phyloP scores from a whole-genome alignment of 2,888 invertebrate species.

The Iselma pallidipennis region DNA sequence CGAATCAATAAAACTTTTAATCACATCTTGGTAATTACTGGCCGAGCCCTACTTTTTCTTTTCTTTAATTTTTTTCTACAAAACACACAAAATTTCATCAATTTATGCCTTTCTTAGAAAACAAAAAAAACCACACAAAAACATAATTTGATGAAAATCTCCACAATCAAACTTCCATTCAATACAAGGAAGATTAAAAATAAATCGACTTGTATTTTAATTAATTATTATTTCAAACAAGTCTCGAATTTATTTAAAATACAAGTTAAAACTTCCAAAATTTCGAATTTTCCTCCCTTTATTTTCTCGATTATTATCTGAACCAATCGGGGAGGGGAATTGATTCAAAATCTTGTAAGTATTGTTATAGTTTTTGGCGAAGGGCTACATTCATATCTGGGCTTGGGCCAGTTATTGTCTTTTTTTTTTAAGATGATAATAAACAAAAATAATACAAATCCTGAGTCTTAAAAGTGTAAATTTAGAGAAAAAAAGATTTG shows the following conservation, averaged over 20 bases:
- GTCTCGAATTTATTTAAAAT: neutral
- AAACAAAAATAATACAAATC: conserved; percentile 40
- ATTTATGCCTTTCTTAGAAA: neutral
- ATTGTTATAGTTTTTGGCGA: conserved; percentile 6
- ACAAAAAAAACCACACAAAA: too few species aligned
- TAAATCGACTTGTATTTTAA: neutral
- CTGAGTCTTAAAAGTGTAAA: conserved; percentile 51
- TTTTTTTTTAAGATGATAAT: conserved; percentile 2
- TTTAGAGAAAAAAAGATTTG: conserved; percentile 62
- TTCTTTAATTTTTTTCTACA: conserved; percentile 27
- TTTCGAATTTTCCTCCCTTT: neutral
- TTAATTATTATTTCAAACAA: neutral
- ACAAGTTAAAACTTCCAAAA: neutral
- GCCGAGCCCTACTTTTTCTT: conserved; percentile 47
- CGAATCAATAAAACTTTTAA: conserved; percentile 53
- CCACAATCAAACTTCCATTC: neutral
- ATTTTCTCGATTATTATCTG: too few species aligned
- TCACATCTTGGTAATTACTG: conserved; percentile 32
- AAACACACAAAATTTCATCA: neutral
- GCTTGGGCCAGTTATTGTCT: conserved; percentile 40
- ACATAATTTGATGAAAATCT: neutral
- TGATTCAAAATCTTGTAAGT: neutral
- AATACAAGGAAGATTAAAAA: neutral
- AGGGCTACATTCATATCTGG: conserved; percentile 35
- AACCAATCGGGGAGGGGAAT: too few species aligned